Base-by-base conservation (phyloP, 2,797 vertebrate species). In the Emydoidea blandingii region DNA sequence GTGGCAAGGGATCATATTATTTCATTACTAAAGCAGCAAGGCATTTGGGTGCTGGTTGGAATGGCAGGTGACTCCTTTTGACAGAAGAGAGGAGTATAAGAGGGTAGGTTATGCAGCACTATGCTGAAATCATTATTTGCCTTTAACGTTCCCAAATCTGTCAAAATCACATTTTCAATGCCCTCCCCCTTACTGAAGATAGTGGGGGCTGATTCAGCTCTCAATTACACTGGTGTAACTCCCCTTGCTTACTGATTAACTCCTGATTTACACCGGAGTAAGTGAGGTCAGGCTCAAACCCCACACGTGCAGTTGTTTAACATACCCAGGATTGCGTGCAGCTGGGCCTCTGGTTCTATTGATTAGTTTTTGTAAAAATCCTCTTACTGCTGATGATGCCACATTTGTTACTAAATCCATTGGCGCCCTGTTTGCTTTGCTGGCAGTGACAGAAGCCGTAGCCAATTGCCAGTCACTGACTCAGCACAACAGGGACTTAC, bases 101-200 rank as follows among this genome's bases (percentile, higher is more conserved):
- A 89, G 92, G 79, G 76, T 21, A 89, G 79, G 78, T 47, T 86
- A 18, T 94, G 90, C 90, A 91, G 56, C 95, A 88, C 81, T 83
- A 91, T 59, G 44, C 52, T 89, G 95, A 96, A 93, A 86, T 96
- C 92, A 86, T 95, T 93, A 91, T 68, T 95, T 83, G 87, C 81
- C 59, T 95, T 94, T 92, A 90, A 90, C 74, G 8, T 57, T 85
- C 85, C 85, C 76, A 84, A 95, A 89, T 88, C 86, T 80, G 83
- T 57, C 87, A 84, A 92, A 31, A 65, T 87, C 68, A 57, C 19
- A 83, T 57, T 83, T 89, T 92, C 80, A 94, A 74, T 25, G 31
- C 16, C 47, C 93, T 3, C 27, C 52, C 6, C 82, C 8, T n/a
- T 21, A 62, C 21, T 50, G 86, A 37, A 86, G 44, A 84, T 81